Evolutionary conservation across 1,140 invertebrate genomes (phyloP).

Genomic region (Ylistrum balloti): DNA sequence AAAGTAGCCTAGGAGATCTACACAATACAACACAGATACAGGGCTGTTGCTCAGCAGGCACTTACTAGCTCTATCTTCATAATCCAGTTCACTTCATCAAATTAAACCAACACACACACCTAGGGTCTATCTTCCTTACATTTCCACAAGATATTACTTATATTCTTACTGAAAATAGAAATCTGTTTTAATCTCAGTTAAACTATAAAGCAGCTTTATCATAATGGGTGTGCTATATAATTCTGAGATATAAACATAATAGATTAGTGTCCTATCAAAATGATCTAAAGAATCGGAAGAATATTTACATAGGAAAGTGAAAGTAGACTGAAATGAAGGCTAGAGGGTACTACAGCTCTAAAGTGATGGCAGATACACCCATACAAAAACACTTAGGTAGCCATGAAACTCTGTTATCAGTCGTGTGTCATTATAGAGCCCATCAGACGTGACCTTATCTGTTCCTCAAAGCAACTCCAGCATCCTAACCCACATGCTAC

Average conservation of each 20-base stretch:
- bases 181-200: neutral
- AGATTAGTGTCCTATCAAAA: neutral
- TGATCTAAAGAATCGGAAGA: neutral
- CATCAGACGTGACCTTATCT: slow-evolving; percentile 27
- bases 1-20: neutral
- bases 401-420: slow-evolving; percentile 1
- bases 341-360: neutral
- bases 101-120: neutral
- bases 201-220: neutral
- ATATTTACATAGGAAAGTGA: slow-evolving; percentile 35
- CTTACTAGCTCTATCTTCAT: neutral
- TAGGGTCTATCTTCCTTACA: neutral
- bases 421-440: neutral
- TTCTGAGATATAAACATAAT: slow-evolving; percentile 40
- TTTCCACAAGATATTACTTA: neutral
- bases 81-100: slow-evolving; percentile 19
- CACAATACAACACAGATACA: slow-evolving; percentile 5
- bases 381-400: slow-evolving; percentile 28
- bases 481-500: neutral
- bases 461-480: neutral
- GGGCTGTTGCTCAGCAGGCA: neutral
- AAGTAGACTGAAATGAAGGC: neutral
- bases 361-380: neutral
- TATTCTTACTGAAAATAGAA: neutral
- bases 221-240: slow-evolving; percentile 24